Evolutionary conservation across 2,888 invertebrate species (phyloP).

Genomic region (Marasmarcha lunaedactyla): DNA sequence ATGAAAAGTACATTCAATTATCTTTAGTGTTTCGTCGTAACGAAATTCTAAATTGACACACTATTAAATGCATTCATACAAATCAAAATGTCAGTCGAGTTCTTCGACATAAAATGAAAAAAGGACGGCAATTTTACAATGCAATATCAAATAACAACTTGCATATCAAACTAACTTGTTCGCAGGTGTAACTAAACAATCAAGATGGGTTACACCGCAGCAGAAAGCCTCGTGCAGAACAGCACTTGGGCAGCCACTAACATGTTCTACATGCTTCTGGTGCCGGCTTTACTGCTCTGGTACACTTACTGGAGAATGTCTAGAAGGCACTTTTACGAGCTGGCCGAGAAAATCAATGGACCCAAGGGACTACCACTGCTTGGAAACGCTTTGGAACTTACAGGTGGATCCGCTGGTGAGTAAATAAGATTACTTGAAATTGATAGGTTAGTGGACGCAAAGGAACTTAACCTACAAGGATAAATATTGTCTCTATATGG

Average conservation of each 20-base stretch:
- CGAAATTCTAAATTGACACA: no score
- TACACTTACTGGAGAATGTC: conserved; percentile 82
- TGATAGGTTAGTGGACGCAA: background rate
- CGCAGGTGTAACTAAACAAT: conserved; percentile 10
- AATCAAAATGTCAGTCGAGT: no score
- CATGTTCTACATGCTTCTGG: conserved; percentile 78
- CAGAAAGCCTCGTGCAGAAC: conserved; percentile 48
- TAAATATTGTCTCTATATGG: no score
- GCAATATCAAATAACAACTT: no score
- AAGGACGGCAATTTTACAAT: no score
- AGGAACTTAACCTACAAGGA: background rate
- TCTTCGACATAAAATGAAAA: no score
- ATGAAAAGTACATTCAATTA: no score
- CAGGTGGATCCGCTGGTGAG: conserved; percentile 80
- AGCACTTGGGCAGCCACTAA: conserved; percentile 72
- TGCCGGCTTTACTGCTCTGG: conserved; percentile 78
- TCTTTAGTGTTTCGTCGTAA: no score
- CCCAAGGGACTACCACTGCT: conserved; percentile 78
- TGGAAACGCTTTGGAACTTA: conserved; percentile 80
- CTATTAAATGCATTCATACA: no score
- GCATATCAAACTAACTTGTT: no score
- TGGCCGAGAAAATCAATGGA: conserved; percentile 80
- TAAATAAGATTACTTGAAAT: conserved; percentile 9
- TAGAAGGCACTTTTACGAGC: conserved; percentile 76
- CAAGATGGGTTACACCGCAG: conserved; percentile 50